Conservation (phyloP, 2,888 invertebrate species). For the Netelia melanura region DNA sequence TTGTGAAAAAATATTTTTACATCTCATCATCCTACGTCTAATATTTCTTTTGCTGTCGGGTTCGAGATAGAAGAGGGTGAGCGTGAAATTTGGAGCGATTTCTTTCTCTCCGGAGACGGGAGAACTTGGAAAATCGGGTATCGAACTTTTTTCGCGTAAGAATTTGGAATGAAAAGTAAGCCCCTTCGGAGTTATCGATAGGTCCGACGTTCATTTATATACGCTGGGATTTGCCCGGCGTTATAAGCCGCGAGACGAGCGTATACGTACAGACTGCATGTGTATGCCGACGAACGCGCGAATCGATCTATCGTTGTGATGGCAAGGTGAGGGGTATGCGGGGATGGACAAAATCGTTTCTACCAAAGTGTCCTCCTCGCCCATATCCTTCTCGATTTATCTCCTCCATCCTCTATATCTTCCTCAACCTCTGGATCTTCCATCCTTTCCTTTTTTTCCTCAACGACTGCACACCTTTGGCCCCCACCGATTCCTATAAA, state of each 20-base stretch:
- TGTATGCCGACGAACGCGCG: no score
- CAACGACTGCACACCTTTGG: neutral
- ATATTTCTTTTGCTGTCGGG: neutral
- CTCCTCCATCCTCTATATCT: constrained; percentile 19
- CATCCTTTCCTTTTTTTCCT: neutral
- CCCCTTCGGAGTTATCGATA: no score
- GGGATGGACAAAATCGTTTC: constrained; percentile 13
- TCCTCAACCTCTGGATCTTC: neutral
- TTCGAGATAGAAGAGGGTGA: neutral
- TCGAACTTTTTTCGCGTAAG: neutral
- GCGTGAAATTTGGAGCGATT: constrained; percentile 2
- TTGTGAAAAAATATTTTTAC: neutral
- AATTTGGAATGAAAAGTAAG: neutral
- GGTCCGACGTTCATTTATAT: no score
- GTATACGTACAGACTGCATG: no score
- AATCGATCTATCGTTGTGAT: constrained; percentile 39
- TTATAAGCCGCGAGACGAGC: no score
- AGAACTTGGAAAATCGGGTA: neutral
- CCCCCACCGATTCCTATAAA: neutral
- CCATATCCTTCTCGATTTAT: constrained; percentile 24
- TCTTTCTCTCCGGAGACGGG: neutral
- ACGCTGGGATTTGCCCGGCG: no score
- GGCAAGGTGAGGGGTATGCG: neutral
- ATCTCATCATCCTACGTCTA: neutral
- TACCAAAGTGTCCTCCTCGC: constrained; percentile 12